A percentile compares a stretch with the other conserved stretches of the same genome.
phyloP scores from a whole-genome alignment of 1,140 invertebrate genomes.

The Aleiodes sp. region DNA sequence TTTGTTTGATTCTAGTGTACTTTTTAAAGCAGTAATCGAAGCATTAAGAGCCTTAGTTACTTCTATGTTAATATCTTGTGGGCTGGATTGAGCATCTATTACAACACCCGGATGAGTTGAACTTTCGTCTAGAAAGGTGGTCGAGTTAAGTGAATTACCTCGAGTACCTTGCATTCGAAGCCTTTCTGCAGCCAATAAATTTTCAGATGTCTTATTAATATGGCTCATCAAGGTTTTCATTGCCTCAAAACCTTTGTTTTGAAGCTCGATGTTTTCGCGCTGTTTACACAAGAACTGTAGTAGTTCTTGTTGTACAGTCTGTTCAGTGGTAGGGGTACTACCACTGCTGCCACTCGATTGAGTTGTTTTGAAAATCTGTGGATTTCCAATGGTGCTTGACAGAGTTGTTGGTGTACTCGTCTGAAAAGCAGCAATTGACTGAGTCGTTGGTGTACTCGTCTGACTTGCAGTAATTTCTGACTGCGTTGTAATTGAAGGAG shows the following conservation, averaged over 20 bases:
- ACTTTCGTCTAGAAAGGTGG: neutral
- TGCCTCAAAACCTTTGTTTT: slow-evolving; percentile 20
- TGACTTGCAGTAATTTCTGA: neutral
- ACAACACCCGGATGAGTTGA: neutral
- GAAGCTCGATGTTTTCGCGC: slow-evolving; percentile 19
- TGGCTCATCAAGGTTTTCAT: slow-evolving; percentile 22
- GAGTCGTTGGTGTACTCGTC: neutral
- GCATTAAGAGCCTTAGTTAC: slow-evolving; percentile 26
- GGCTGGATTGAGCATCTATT: neutral
- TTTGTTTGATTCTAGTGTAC: slow-evolving; percentile 21
- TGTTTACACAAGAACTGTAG: neutral
- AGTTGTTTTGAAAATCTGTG: neutral
- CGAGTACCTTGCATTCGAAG: neutral
- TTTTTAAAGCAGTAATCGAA: slow-evolving; percentile 19
- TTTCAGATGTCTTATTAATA: slow-evolving; percentile 21
- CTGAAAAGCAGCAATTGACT: neutral
- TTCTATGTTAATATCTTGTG: slow-evolving; percentile 25
- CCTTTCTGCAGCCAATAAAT: neutral
- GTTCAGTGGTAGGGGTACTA: neutral
- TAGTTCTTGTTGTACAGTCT: neutral
- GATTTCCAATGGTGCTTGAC: neutral
- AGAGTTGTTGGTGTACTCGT: neutral
- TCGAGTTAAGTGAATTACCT: slow-evolving; percentile 9
- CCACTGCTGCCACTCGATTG: neutral
- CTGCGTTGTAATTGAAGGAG: neutral